Evolutionary conservation across 2,113 vertebrate genomes (phyloP).

Genomic region (Lycocorax pyrrhopterus): DNA sequence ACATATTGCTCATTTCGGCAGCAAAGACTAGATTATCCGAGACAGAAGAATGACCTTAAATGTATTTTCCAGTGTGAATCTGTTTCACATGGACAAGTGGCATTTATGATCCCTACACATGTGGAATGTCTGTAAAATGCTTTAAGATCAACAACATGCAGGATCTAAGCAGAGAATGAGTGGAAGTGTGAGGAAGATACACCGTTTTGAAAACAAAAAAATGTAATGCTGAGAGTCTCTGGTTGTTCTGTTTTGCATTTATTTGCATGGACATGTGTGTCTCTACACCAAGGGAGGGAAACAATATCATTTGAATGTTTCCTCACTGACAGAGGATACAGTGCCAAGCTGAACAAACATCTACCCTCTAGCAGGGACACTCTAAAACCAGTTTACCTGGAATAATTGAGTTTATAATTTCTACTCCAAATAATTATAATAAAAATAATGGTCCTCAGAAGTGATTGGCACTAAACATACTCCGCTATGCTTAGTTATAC

Average conservation of each 20-base stretch:
- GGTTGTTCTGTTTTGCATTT: background rate
- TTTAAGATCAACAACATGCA: background rate
- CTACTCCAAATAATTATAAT: background rate
- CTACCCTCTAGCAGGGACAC: background rate
- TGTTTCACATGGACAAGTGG: background rate
- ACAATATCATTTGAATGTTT: background rate
- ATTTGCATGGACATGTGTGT: background rate
- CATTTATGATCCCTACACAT: background rate
- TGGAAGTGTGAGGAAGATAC: background rate
- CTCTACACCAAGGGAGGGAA: background rate
- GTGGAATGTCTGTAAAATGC: background rate
- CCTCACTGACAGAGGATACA: background rate
- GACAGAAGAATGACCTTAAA: background rate
- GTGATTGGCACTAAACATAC: background rate
- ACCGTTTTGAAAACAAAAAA: background rate
- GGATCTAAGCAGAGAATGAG: background rate
- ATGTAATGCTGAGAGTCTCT: background rate
- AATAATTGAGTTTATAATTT: background rate
- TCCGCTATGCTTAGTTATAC: background rate
- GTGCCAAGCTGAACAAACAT: background rate
- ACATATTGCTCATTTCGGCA: fast-evolving
- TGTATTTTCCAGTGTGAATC: background rate
- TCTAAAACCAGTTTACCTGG: background rate
- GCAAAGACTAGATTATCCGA: background rate
- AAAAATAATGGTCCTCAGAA: background rate